Evolutionary conservation across 2,113 vertebrate species (phyloP).

Genomic region (Salminus brasiliensis): DNA sequence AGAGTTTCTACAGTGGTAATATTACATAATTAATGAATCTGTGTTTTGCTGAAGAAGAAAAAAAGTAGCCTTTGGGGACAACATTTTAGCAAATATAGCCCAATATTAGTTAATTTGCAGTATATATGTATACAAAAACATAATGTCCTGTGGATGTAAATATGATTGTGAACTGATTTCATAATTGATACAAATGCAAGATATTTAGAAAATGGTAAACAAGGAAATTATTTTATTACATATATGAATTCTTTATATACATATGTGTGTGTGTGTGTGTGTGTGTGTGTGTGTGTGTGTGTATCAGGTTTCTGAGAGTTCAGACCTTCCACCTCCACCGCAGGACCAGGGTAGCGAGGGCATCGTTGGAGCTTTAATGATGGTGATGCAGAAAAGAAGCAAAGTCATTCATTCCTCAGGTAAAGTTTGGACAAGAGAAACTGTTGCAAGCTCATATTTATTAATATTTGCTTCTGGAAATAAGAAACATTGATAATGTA

Average conservation of each 20-base stretch:
- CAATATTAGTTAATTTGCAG: too few species aligned
- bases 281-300: too few species aligned
- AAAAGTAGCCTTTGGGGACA: too few species aligned
- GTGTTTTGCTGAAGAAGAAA: not conserved
- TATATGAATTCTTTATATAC: not conserved
- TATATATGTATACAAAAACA: too few species aligned
- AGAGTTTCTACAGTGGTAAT: not conserved
- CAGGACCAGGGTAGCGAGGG: constrained; percentile 66
- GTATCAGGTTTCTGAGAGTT: constrained; percentile 46
- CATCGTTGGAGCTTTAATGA: constrained; percentile 80
- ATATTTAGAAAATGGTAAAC: too few species aligned
- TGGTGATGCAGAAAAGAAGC: constrained; percentile 84
- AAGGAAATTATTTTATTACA: not conserved
- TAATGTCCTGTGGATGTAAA: too few species aligned
- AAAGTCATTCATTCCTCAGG: constrained; percentile 82
- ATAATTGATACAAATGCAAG: too few species aligned
- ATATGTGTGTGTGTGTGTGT: too few species aligned
- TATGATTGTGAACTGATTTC: too few species aligned
- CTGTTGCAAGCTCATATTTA: not conserved
- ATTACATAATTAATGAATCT: not conserved
- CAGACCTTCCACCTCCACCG: constrained; percentile 51
- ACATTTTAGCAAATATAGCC: too few species aligned
- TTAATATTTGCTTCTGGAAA: not conserved
- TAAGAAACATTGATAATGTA: not conserved
- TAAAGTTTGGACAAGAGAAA: constrained; percentile 41